Evolutionary conservation across 2,888 invertebrate species (phyloP), one percentile per base, ranked within the genome.

Genomic region (Ypsolopha scabrella): DNA sequence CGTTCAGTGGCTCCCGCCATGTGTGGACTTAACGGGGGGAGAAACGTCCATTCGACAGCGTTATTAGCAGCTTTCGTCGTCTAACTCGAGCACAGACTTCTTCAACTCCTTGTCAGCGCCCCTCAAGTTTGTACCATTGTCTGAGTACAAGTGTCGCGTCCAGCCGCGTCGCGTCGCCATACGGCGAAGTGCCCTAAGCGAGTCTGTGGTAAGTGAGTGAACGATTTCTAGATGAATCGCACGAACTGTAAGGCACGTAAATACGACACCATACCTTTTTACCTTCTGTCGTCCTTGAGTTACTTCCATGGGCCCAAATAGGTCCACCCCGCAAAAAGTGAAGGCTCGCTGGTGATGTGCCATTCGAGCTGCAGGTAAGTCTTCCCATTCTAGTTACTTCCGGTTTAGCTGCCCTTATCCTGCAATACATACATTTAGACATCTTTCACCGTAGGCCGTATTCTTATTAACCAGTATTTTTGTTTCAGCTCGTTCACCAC

Each of bases 401-500:
- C 9, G 55, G 53, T 35, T 46, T 51, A 6, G 51, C 53, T 9
- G 13, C 46, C n/a, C 44, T 9, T 6, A 53, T 11, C 4, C 41
- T 3, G 47, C 53, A 50, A 9, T 13, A 9, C 46, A 50, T 35
- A 9, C 50, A 53, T 1, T 7, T n/a, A 2, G 1, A 53, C 48
- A 14, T 35, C 8, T 33, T 41, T 45, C 6, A 55, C 52, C 6
- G 53, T 50, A 1, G 53, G 50, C 41, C 56, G 34, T 1, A 56
- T 14, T 7, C 39, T 38, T 1, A 47, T 41, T 6, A 57, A 33
- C 54, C 55, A 56, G 13, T 48, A 55, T 8, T 14, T 38, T 45
- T 57, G 56, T 37, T 53, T 38, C 6, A 55, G 39, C 7, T 54
- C 51, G 34, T 55, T 57, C 10, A 57, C 52, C 8, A 57, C 53